phyloP scores from a whole-genome alignment of 1,140 invertebrate species.

The Ephestia elutella region DNA sequence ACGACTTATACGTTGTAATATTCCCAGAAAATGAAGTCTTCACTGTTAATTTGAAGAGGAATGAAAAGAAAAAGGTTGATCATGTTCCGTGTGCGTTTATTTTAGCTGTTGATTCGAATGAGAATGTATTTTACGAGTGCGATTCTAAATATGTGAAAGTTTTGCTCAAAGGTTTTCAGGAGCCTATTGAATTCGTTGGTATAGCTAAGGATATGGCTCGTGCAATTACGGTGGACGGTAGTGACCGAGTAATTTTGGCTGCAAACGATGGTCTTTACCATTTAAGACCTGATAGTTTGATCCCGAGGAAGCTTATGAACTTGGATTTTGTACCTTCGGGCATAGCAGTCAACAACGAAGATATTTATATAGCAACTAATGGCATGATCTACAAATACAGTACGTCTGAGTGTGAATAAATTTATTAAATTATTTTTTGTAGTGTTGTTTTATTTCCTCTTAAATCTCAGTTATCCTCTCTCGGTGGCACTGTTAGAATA shows the following conservation, averaged over 20 bases:
- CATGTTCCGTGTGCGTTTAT: slow-evolving; percentile 56
- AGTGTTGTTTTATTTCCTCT: neutral
- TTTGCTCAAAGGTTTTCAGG: slow-evolving; percentile 54
- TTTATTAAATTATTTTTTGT: neutral
- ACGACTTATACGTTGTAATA: slow-evolving; percentile 50
- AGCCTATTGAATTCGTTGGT: slow-evolving; percentile 61
- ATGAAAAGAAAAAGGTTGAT: slow-evolving; percentile 52
- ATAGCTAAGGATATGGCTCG: slow-evolving; percentile 54
- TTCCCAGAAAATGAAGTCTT: slow-evolving; percentile 59
- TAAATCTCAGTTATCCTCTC: no score
- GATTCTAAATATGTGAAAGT: slow-evolving; percentile 65
- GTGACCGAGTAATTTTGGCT: slow-evolving; percentile 46
- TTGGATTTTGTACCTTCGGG: slow-evolving; percentile 58
- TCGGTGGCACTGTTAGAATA: no score
- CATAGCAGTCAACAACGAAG: slow-evolving; percentile 38
- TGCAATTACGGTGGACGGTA: slow-evolving; percentile 44
- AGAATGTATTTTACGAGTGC: slow-evolving; percentile 63
- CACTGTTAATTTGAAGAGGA: slow-evolving; percentile 40
- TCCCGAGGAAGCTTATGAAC: slow-evolving; percentile 60
- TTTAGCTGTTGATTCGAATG: slow-evolving; percentile 47
- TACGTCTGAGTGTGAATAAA: slow-evolving; percentile 25
- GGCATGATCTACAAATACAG: slow-evolving; percentile 56
- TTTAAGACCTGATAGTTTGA: slow-evolving; percentile 45
- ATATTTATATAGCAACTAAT: slow-evolving; percentile 46
- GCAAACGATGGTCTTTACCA: slow-evolving; percentile 62